Base-by-base conservation (phyloP, 2,888 invertebrate species). In the Hartigia nigra region DNA sequence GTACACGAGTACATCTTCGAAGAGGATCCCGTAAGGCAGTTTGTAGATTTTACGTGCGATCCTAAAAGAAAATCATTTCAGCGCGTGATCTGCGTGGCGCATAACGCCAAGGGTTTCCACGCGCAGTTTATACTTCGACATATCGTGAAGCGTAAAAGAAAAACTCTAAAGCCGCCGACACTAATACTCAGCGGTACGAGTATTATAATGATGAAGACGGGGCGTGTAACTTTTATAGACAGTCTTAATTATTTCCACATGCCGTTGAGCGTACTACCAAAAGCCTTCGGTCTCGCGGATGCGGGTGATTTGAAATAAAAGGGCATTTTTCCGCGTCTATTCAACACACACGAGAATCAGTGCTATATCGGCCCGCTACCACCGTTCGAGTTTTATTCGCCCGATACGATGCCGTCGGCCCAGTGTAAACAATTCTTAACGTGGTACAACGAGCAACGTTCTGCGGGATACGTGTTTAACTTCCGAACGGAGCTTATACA, bases 161-260 rank as follows among this genome's bases (percentile, higher is more conserved):
- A 77, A 9, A 35, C 35, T 35, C 35, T 35, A 35, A 74, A 75
- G 12, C 55, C 74, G 12, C 84, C 86, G 1, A 36, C 80, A 5
- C 14, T 86, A 12, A 85, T 86, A 12, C 80, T 86, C 77, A 84
- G 78, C 31, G 85, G 84, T 1, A 79, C 82, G 12, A 84, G 82
- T 75, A 81, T 84, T 37, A 81, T 86, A 69, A 31, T 80, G 4
- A 79, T 86, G 77, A 74, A 74, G 23, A 34, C 39, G 5, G 74
- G 70, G 1, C 82, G 84, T 36, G 75, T 83, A 1, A 77, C 80
- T 69, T 87, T 87, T 82, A 80, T 85, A 34, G 85, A 87, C 74
- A 83, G 84, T 75, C 74, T 86, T 5, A 87, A 86, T 81, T 88
- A 87, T 79, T 85, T 88, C 70, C 87, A 85, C 12, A 87, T 87